A percentile compares a stretch with the other conserved stretches of the same genome.
Evolutionary conservation across 2,888 invertebrate genomes (phyloP).

Genomic region (Ramazzottius varieornatus): DNA sequence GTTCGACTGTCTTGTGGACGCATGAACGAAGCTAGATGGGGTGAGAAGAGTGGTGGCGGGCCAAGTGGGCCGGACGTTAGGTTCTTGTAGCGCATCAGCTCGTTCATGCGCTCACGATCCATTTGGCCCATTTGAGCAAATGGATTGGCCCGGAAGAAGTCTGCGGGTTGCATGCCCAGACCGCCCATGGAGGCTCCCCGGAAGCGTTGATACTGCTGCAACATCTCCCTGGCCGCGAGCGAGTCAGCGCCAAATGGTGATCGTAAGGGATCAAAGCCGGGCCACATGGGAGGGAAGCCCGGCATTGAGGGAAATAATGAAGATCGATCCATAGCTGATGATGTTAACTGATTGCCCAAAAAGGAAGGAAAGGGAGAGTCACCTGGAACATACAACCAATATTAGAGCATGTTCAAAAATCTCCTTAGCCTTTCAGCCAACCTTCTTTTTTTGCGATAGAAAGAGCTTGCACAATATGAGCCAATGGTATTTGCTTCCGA

Average conservation of each 20-base stretch:
- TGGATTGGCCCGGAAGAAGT: neutral
- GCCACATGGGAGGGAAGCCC: neutral
- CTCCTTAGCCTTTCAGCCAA: no score
- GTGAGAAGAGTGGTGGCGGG: neutral
- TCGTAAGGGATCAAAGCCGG: neutral
- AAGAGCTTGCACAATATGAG: no score
- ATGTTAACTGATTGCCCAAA: neutral
- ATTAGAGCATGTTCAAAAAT: no score
- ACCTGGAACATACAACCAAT: no score
- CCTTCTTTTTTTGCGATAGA: no score
- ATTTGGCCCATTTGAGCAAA: neutral
- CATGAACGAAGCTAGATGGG: neutral
- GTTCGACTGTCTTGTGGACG: neutral
- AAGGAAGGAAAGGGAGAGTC: neutral
- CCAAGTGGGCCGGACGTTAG: neutral
- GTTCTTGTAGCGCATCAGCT: neutral
- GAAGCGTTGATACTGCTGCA: neutral
- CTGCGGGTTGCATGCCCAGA: neutral
- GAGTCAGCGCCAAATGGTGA: neutral
- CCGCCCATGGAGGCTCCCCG: neutral
- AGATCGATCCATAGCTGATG: neutral
- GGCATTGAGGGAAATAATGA: neutral
- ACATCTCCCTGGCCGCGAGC: neutral
- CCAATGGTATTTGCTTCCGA: no score
- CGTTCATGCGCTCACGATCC: neutral